Evolutionary conservation across 2,113 vertebrate genomes (phyloP), one percentile per base, ranked within the genome.

Genomic region (Ellobius talpinus): DNA sequence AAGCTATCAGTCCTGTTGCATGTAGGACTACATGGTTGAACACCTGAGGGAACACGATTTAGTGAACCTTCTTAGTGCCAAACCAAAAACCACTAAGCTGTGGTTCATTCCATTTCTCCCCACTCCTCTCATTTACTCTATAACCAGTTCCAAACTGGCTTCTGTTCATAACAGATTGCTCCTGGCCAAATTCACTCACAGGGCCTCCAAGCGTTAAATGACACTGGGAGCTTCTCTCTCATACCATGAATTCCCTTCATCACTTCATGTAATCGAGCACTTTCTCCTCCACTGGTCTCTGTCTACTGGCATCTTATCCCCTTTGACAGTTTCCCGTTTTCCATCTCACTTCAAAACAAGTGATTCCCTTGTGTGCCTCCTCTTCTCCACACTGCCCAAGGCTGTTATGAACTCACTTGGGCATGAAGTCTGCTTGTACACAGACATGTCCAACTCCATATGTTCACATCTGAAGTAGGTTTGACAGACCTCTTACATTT

Each of bases 121-220:
- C 11, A 6, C 52, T 70, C 33, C 26, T 11, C 29, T 70, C n/a
- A 85, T 70, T 89, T 90, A 76, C 16, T 39, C 21, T 16, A 58
- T 42, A 94, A 42, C 7, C 65, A 58, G 63, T 86, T 93, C 72
- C 29, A 90, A 76, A 70, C 36, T 85, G 87, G 93, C 39, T 95
- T 95, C 92, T 87, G 86, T n/a, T 95, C n/a, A 87, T 79, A 95
- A 89, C 21, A 39, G 33, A 45, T 76, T 68, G n/a, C 50, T 50
- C 29, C 31, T 66, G 89, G 76, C 61, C 61, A 96, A 52, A 36
- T 65, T 79, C n/a, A 3, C 42, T 14, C 5, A 78, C 4, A 78
- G 47, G 55, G 63, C 5, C 13, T 89, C 33, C 39, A 79, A 92
- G 45, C 73, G 72, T 47, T 81, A 94, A 96, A 92, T 50, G 26